Base-by-base conservation (phyloP, 2,113 vertebrate genomes). In the Chloropsis cyanopogon region DNA sequence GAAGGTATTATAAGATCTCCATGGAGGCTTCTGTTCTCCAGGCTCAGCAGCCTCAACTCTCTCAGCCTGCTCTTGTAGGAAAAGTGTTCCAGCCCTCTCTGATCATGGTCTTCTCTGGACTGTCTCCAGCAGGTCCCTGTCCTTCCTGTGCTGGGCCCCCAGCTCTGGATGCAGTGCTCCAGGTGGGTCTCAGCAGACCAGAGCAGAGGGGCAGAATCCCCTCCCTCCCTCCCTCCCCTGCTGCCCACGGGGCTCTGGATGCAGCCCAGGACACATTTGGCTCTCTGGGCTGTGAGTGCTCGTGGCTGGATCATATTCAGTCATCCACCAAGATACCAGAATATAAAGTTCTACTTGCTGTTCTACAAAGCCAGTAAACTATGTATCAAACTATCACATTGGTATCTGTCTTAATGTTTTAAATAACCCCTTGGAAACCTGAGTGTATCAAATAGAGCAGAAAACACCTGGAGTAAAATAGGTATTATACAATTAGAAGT, bases 111-210 rank as follows among this genome's bases (percentile, higher is more conserved):
- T 54, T 14, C 42, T 68, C 73, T 63, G 37, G 20, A 1, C 17
- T 8, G 0, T 0, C 14, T 28, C 12, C 28, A 84, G 3, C 35
- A 73, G 42, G 4, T 69, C 37, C 14, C 8, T 46, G 20, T 44
- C 33, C 7, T 0, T 6, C 9, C 23, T 18, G 3, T 52, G 18
- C 25, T 7, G 66, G 6, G 21, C 4, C 5, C 7, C 47, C 73
- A 63, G 21, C 7, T 7, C 41, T 65, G 57, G 31, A 10, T 4
- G 6, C 26, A 46, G 42, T 0, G 42, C 50, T 54, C 25, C 29
- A 60, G 46, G 11, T 11, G 37, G 14, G 14, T 77, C 50, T 64
- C 39, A 53, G 41, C 41, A 41, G 41, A 41, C 9, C 41, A 41
- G 41, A 31, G 39, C 26, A 73, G 53, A 60, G 22, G n/a, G 16